Base-by-base conservation (phyloP, 2,888 invertebrate genomes). In the Agrilus cyanescens region DNA sequence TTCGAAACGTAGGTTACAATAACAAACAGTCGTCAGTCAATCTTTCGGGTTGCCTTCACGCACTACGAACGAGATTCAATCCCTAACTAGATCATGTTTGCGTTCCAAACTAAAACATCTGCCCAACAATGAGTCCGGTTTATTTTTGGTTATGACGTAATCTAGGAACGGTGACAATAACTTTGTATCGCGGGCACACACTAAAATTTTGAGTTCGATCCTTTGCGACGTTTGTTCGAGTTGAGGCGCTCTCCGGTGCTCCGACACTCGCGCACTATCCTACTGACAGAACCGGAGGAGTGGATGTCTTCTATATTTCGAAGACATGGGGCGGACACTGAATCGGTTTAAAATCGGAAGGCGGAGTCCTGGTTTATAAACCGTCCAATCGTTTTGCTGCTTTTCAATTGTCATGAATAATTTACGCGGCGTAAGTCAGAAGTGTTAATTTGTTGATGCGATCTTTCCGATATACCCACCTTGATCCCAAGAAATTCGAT, bases 381-480 rank as follows among this genome's bases (percentile, higher is more conserved):
- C 35, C 44, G 47, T 52, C 50, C 50, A 53, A 54, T 54, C 52
- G 52, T 46, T 44, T 48, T 50, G 49, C 48, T 49, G 44, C 44
- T 47, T 47, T 44, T 44, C 38, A 41, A 44, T 35, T 34, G 47
- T 40, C 31, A 41, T 41, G 39, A 25, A 43, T 44, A 45, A 38
- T 45, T 38, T 38, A 38, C 33, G 33, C 37, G 32, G 46, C 41
- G 41, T 35, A 38, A 48, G 46, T 40, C 47, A 49, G 50, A 49
- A 53, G 56, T 55, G 59, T 54, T 58, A 58, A 58, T 58, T 58
- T 57, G 58, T 57, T 55, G 53, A 52, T 54, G 53, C 52, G 48
- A 49, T 29, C 38, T 14, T 33, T 32, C 37, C 38, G 40, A 32
- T 38, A 44, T 36, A 6, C 14, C 18, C 5, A 14, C 33, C 25